phyloP scores from a whole-genome alignment of 2,888 invertebrate genomes.

The Cyclophora albipunctata region DNA sequence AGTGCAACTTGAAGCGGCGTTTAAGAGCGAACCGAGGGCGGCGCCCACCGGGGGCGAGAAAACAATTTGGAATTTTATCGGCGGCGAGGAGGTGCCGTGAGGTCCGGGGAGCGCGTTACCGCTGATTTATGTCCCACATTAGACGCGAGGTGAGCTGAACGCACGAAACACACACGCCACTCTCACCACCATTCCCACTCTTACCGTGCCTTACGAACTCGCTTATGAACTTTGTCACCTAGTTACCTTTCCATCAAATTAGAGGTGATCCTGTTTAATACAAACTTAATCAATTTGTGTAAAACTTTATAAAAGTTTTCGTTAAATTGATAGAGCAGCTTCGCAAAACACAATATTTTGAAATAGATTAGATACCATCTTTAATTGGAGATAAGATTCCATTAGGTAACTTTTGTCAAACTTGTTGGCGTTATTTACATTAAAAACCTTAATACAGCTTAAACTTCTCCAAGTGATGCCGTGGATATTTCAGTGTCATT shows the following conservation, averaged over 20 bases:
- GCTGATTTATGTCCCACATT: constrained; percentile 69
- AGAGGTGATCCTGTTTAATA: no score
- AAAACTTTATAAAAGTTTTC: no score
- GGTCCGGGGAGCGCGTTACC: constrained; percentile 43
- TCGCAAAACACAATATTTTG: no score
- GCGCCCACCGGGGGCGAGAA: constrained; percentile 71
- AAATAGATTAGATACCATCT: background rate
- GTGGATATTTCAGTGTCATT: constrained; percentile 62
- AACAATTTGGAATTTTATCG: constrained; percentile 75
- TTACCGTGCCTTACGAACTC: no score
- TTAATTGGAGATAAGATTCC: constrained; percentile 12
- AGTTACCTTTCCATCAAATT: no score
- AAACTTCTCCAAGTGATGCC: constrained; percentile 40
- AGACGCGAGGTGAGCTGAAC: constrained; percentile 51
- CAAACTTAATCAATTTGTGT: no score
- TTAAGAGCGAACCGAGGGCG: constrained; percentile 73
- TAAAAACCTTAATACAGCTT: constrained; percentile 36
- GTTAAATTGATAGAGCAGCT: no score
- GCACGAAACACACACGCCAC: constrained; percentile 58
- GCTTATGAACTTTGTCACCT: no score
- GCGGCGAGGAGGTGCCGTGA: constrained; percentile 29
- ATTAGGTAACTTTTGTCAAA: constrained; percentile 15
- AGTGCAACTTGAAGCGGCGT: constrained; percentile 74
- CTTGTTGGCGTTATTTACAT: constrained; percentile 21
- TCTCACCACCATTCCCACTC: constrained; percentile 42